Conservation (phyloP, 2,797 vertebrate genomes). For the Huso huso region DNA sequence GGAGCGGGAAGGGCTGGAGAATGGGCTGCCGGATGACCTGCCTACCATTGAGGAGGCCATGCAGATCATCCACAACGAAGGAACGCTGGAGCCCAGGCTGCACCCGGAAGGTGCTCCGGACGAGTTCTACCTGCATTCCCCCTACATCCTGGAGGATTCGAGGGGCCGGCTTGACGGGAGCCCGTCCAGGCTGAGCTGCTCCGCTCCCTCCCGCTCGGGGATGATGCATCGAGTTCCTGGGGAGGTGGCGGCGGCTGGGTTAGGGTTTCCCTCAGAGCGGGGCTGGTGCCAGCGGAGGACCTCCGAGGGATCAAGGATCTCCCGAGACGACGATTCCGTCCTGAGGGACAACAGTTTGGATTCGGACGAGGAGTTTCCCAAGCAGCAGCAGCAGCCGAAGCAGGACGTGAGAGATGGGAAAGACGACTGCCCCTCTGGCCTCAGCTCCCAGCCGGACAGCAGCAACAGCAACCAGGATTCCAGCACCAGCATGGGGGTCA, state of each 20-base stretch:
- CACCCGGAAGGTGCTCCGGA: slow-evolving; percentile 84
- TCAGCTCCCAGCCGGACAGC: slow-evolving; percentile 31
- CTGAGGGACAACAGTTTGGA: slow-evolving; percentile 72
- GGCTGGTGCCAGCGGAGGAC: slow-evolving; percentile 38
- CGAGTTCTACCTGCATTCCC: slow-evolving; percentile 84
- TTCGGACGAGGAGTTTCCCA: slow-evolving; percentile 72
- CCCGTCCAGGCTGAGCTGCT: slow-evolving; percentile 46
- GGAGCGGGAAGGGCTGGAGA: slow-evolving; percentile 38
- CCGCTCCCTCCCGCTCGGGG: slow-evolving; percentile 56
- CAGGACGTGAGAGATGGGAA: slow-evolving; percentile 31
- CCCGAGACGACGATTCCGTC: slow-evolving; percentile 71
- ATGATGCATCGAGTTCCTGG: slow-evolving; percentile 47
- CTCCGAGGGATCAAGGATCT: slow-evolving; percentile 59
- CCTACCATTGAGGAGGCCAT: slow-evolving; percentile 89
- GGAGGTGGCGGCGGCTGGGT: slow-evolving; percentile 12
- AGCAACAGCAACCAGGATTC: slow-evolving; percentile 36
- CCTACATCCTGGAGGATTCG: slow-evolving; percentile 51
- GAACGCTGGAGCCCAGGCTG: slow-evolving; percentile 75
- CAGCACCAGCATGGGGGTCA: slow-evolving; percentile 64
- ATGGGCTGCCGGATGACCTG: slow-evolving; percentile 60
- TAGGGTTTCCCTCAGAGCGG: slow-evolving; percentile 11
- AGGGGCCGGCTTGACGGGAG: slow-evolving; percentile 39
- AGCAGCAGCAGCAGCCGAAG: slow-evolving; percentile 51
- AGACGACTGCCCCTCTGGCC: slow-evolving; percentile 19
- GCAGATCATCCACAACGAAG: slow-evolving; percentile 84